These are phyloP conservation scores for Bungarus multicinctus DNA, from an alignment of 2,113 vertebrate genomes.

Conservation along the genomic window DNA sequence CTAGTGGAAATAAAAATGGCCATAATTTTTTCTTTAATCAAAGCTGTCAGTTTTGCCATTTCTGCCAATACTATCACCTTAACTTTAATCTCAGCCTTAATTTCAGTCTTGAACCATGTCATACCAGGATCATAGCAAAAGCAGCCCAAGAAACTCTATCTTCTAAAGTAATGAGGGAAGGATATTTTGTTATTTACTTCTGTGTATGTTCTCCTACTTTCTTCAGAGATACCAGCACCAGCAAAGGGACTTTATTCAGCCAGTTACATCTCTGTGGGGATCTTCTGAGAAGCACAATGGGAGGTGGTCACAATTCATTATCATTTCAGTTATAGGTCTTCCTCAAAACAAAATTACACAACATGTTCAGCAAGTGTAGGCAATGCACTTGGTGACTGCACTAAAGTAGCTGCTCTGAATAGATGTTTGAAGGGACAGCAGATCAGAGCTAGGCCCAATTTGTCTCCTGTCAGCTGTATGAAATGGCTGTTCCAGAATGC, in stretches of 20 bases:
- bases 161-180: neutral
- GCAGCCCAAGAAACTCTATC: neutral
- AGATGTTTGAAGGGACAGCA: neutral
- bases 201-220: neutral
- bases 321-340: neutral
- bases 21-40: no score
- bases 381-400: neutral
- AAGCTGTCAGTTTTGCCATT: no score
- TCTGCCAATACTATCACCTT: no score
- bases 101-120: neutral
- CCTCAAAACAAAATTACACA: no score
- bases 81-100: neutral
- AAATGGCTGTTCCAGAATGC: neutral
- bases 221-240: neutral
- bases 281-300: neutral
- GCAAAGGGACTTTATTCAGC: neutral
- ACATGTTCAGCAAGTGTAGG: neutral
- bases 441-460: neutral
- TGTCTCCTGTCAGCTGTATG: neutral
- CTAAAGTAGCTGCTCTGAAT: neutral
- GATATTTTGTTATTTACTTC: neutral
- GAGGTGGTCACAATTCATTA: neutral
- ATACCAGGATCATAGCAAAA: neutral
- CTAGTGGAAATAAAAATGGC: no score
- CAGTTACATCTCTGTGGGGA: neutral